Base-by-base conservation (phyloP, 1,140 invertebrate genomes). In the Platyura marginata region DNA sequence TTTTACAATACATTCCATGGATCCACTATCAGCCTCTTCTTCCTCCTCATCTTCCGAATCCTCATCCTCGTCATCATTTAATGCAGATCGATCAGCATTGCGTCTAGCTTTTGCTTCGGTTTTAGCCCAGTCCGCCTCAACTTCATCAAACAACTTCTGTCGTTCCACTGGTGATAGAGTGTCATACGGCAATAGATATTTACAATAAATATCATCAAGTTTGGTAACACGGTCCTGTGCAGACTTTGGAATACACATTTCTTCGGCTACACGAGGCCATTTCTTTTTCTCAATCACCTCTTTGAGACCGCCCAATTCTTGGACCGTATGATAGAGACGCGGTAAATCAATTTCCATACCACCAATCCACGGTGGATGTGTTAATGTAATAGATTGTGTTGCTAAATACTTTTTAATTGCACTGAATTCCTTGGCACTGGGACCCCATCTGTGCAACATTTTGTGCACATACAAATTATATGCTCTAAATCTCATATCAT, bases 401-500 rank as follows among this genome's bases (percentile, higher is more conserved):
- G 77, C 69, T 41, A 92, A 63, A 63, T 88, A 81, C 51, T 85
- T 81, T 49, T 77, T 80, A 23, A 95, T 91, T 13, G 86, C 86
- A 54, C 79, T 77, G 56, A 89, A 70, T 61, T 92, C 83, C 47
- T 81, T 77, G 1, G 84, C 77, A 59, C 85, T 90, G 0, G 86
- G 79, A 1, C 90, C 89, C 87, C 88, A 94, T 3, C 90, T 72
- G 48, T 81, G 72, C 46, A 82, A 71, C 76, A 95, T 80, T 49
- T 87, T 85, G 52, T 91, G 81, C 18, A 93, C 75, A 50, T 92
- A 92, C 53, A 95, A 91, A 61, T 91, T 89, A 42, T 89, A 82
- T 1, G 84, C 84, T 0, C 80, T 86, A 53, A 94, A 95, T 41
- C 81, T 65, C 74, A 88, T 84, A 51, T 81, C 81, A 53, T 83